Percentiles rank a stretch among this genome's conserved stretches.
phyloP scores from a whole-genome alignment of 2,888 invertebrate species.

The Syritta pipiens region DNA sequence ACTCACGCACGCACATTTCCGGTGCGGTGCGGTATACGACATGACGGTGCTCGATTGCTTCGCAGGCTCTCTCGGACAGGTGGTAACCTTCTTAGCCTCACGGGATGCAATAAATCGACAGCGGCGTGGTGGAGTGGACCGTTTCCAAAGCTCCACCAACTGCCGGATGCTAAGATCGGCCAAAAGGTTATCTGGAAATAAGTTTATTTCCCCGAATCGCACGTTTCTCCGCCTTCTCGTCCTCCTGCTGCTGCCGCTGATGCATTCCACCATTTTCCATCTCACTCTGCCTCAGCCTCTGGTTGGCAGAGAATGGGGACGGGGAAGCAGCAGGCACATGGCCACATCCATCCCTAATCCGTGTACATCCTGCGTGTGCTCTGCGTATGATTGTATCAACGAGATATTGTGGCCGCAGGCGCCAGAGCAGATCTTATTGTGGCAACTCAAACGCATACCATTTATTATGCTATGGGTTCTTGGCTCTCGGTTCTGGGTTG shows the following conservation, averaged over 20 bases:
- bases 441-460: slow-evolving; percentile 67
- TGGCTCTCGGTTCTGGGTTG: too few species aligned
- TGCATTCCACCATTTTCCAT: too few species aligned
- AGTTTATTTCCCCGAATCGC: slow-evolving; percentile 54
- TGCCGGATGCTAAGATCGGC: slow-evolving; percentile 66
- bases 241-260: too few species aligned
- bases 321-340: slow-evolving; percentile 41
- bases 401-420: slow-evolving; percentile 63
- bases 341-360: slow-evolving; percentile 57
- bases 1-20: too few species aligned
- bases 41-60: background rate
- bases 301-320: slow-evolving; percentile 21
- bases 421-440: slow-evolving; percentile 63
- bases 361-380: slow-evolving; percentile 66
- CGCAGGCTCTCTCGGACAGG: slow-evolving; percentile 43
- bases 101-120: slow-evolving; percentile 68
- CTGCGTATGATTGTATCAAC: slow-evolving; percentile 68
- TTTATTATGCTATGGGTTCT: slow-evolving; percentile 64
- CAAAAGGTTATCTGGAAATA: slow-evolving; percentile 66
- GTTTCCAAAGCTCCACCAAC: slow-evolving; percentile 69
- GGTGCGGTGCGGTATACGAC: slow-evolving; percentile 40
- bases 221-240: slow-evolving; percentile 2
- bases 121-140: slow-evolving; percentile 48
- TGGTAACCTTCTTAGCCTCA: slow-evolving; percentile 48
- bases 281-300: too few species aligned